Percentiles rank a stretch among this genome's conserved stretches.
Evolutionary conservation across 2,888 invertebrate genomes (phyloP).

Genomic region (Ctena decussata): DNA sequence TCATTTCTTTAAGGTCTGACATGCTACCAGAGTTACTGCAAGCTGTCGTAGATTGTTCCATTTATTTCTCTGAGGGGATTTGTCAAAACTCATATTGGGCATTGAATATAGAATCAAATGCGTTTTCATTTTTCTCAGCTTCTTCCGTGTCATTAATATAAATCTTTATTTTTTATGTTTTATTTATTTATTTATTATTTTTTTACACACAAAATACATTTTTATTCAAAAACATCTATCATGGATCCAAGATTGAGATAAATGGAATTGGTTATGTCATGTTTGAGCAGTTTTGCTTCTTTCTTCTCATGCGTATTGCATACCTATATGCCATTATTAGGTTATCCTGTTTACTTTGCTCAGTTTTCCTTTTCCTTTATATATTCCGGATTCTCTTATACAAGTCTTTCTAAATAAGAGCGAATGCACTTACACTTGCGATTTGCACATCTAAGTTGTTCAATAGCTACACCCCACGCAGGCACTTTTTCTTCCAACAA

Average conservation of each 20-base stretch:
- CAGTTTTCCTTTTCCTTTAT: too few relatives aligned
- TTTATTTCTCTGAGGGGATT: constrained; percentile 6
- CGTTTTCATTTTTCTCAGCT: not conserved
- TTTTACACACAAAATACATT: too few relatives aligned
- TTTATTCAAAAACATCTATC: constrained; percentile 46
- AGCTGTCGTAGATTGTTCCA: not conserved
- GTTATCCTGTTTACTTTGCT: too few relatives aligned
- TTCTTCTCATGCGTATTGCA: too few relatives aligned
- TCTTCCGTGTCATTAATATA: not conserved
- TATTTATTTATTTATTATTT: too few relatives aligned
- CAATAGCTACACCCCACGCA: constrained; percentile 25
- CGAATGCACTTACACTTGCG: constrained; percentile 40
- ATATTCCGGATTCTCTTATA: too few relatives aligned
- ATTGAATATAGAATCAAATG: constrained; percentile 9
- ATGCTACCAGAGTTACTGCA: too few relatives aligned
- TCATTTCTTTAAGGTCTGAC: too few relatives aligned
- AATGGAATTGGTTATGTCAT: constrained; percentile 55
- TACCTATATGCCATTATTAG: too few relatives aligned
- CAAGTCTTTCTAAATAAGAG: constrained; percentile 29
- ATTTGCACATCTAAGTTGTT: constrained; percentile 31
- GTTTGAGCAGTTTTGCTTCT: constrained; percentile 16
- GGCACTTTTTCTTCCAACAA: constrained; percentile 26
- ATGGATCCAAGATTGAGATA: constrained; percentile 55
- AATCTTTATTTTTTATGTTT: not conserved
- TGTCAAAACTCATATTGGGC: constrained; percentile 26